Base-by-base conservation (phyloP, 2,113 vertebrate genomes). In the Cricetomys ansorgei region DNA sequence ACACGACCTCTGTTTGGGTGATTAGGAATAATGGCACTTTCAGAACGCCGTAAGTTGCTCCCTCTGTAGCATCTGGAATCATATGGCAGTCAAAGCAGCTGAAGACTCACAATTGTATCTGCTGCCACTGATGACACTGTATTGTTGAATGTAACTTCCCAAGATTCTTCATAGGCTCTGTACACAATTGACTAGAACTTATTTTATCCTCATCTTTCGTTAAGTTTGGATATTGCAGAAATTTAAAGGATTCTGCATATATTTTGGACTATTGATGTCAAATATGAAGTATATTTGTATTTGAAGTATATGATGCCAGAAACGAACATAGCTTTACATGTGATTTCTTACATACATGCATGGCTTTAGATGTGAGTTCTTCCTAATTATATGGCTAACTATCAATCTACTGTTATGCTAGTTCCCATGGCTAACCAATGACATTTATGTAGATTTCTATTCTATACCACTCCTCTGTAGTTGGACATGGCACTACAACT, bases 191-290 rank as follows among this genome's bases (percentile, higher is more conserved):
- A n/a, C 31, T 73, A 76, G 57, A 88, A 92, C 23, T 43, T 73
- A 77, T n/a, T 34, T 53, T 10, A 29, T 0, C 34, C 17, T 81
- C 62, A 90, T 12, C 19, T 8, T 93, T 70, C 85, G 27, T 88
- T 91, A 86, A 92, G 95, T 81, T 5, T 91, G 27, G 12, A 65
- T 67, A 37, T 64, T 84, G 9, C 34, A 72, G 5, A 13, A 90
- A 89, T 73, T 93, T 31, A 62, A 96, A 91, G 48, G n/a, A 91
- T 70, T 53, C 80, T 75, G 53, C 53, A 89, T 12, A 62, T 65
- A 45, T 55, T 73, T 90, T 81, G 29, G 53, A 73, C 25, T 31
- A 29, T 2, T 64, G 13, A 73, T 62, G 81, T n/a, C 43, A 45
- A 55, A 89, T n/a, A 40, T 77, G 23, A 12, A 31, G 7, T 19